These are phyloP conservation scores for Perdita meconis DNA, from an alignment of 2,888 invertebrate species.

Conservation along the genomic window DNA sequence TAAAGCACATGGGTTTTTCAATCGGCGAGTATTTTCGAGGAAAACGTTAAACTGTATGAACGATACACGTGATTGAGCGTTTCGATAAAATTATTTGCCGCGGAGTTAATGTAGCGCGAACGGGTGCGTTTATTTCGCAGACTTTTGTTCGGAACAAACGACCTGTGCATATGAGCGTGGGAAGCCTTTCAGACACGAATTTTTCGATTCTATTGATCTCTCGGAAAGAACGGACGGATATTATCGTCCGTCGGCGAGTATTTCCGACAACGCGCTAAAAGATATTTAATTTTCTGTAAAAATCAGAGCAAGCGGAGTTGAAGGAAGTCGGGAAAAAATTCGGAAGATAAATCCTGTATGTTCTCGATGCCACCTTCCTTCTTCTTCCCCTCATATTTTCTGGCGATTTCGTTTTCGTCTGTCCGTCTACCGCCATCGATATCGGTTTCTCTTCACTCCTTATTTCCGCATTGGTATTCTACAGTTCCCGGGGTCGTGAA, in stretches of 20 bases:
- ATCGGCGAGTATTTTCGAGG: too few species aligned
- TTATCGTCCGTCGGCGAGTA: too few species aligned
- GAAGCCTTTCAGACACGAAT: not conserved
- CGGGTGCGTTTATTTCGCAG: not conserved
- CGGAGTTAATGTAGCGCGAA: not conserved
- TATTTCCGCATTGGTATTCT: conserved; percentile 35
- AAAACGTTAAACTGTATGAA: too few species aligned
- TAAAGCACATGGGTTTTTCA: too few species aligned
- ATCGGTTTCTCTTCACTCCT: conserved; percentile 38
- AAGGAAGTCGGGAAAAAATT: too few species aligned
- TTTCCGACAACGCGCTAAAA: too few species aligned
- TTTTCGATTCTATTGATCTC: not conserved
- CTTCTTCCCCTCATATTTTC: not conserved
- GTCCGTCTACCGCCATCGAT: conserved; percentile 11
- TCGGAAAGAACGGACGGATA: not conserved
- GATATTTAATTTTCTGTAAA: too few species aligned
- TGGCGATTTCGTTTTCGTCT: conserved; percentile 1
- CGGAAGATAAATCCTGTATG: not conserved
- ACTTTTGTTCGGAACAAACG: not conserved
- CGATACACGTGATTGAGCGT: too few species aligned
- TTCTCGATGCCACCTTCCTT: not conserved
- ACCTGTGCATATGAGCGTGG: not conserved
- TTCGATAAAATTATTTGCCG: not conserved
- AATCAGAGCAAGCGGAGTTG: too few species aligned
- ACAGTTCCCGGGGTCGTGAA: conserved; percentile 23